Conservation (phyloP, 2,113 vertebrate genomes). For the Phaethornis superciliosus region DNA sequence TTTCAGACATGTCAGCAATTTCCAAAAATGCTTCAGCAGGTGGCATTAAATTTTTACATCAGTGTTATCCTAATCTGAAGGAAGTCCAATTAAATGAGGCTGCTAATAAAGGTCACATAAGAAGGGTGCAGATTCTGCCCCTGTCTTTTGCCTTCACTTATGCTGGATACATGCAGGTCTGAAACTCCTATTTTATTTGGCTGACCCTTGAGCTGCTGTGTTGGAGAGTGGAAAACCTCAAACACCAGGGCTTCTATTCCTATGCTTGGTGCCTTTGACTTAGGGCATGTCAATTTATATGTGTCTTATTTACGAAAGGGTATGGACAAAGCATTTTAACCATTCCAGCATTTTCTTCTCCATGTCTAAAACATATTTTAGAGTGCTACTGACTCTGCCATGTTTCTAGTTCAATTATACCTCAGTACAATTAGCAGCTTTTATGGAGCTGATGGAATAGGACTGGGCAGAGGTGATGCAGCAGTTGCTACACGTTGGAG, state of each 20-base stretch:
- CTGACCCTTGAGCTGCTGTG: neutral
- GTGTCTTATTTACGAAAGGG: neutral
- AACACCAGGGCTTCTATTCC: neutral
- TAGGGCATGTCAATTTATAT: neutral
- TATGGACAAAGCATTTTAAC: neutral
- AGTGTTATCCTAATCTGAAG: neutral
- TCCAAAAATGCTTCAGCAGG: neutral
- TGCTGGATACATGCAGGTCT: neutral
- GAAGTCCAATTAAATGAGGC: neutral
- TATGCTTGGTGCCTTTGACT: neutral
- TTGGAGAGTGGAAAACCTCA: neutral
- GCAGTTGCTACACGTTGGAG: neutral
- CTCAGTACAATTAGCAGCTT: neutral
- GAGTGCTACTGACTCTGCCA: neutral
- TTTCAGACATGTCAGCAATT: neutral
- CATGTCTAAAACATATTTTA: neutral
- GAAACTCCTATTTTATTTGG: neutral
- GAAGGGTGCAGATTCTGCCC: neutral
- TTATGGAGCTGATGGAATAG: neutral
- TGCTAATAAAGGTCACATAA: neutral
- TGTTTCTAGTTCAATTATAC: neutral
- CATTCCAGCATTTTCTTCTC: neutral
- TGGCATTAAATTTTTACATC: neutral
- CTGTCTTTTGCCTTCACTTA: neutral
- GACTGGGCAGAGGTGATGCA: neutral